Conservation (phyloP, 37 sponge, comb jelly and placozoan species). For the Aphrocallistes beatrix region DNA sequence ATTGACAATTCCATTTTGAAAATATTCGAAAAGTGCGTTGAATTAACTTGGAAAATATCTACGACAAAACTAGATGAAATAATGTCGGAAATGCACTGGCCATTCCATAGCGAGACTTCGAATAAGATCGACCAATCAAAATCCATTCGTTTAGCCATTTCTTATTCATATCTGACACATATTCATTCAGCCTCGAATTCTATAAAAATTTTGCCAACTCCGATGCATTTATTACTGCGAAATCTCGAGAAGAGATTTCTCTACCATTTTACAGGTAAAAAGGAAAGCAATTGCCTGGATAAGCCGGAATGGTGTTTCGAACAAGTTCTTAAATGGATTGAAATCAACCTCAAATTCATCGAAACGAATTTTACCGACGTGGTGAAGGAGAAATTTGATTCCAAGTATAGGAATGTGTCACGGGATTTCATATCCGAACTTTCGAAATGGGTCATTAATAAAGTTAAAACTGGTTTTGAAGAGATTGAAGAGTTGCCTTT, state of each 20-base stretch:
- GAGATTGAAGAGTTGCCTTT: neutral
- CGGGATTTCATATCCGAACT: neutral
- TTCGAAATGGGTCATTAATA: neutral
- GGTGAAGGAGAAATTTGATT: neutral
- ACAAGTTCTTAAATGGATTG: neutral
- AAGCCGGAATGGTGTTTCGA: slow-evolving; percentile 15
- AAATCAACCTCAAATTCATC: neutral
- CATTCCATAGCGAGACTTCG: neutral
- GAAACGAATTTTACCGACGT: neutral
- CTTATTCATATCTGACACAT: slow-evolving; percentile 8
- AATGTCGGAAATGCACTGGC: neutral
- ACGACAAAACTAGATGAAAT: neutral
- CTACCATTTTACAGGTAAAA: slow-evolving; percentile 13
- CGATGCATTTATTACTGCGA: neutral
- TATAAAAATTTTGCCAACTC: neutral
- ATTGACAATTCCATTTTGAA: neutral
- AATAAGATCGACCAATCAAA: neutral
- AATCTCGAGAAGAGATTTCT: neutral
- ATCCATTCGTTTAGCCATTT: neutral
- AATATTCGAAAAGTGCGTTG: neutral
- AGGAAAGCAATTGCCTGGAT: neutral
- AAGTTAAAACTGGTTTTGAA: neutral
- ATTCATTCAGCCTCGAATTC: neutral
- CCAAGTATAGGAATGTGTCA: neutral
- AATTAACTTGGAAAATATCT: neutral